Percentiles rank a stretch among this genome's conserved stretches.
Evolutionary conservation across 2,888 invertebrate genomes (phyloP).

Genomic region (Xanthostigma xanthostigma): DNA sequence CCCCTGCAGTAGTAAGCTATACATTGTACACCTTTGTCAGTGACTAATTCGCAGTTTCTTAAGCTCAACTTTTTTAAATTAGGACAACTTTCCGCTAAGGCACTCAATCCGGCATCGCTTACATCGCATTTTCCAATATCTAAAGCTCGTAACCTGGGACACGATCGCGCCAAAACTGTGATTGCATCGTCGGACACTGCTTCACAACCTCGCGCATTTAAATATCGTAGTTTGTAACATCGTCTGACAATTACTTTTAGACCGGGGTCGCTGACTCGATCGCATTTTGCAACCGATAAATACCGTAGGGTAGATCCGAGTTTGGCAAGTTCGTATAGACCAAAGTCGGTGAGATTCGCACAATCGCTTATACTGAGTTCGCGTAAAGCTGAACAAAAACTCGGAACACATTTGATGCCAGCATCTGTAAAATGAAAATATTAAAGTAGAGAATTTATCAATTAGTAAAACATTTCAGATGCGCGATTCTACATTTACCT

Average conservation of each 20-base stretch:
- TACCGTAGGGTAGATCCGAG: slow-evolving; percentile 80
- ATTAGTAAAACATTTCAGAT: background rate
- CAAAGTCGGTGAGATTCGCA: slow-evolving; percentile 76
- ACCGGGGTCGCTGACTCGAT: slow-evolving; percentile 81
- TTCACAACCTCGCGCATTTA: slow-evolving; percentile 85
- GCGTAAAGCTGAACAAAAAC: slow-evolving; percentile 68
- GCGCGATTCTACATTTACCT: slow-evolving; percentile 31
- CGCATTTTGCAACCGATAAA: slow-evolving; percentile 87
- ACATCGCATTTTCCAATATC: slow-evolving; percentile 91
- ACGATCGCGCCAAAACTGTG: slow-evolving; percentile 70
- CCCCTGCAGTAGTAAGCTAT: slow-evolving; percentile 83
- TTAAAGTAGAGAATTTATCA: background rate
- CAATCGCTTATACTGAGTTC: slow-evolving; percentile 88
- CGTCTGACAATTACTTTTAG: slow-evolving; percentile 72
- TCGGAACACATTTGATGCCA: slow-evolving; percentile 81
- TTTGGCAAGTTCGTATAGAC: slow-evolving; percentile 77
- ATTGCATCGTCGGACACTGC: slow-evolving; percentile 89
- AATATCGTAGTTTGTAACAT: slow-evolving; percentile 76
- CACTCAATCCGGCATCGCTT: slow-evolving; percentile 74
- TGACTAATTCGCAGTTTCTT: slow-evolving; percentile 80
- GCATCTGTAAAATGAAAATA: slow-evolving; percentile 44
- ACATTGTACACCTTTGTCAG: slow-evolving; percentile 75
- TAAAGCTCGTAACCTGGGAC: slow-evolving; percentile 70
- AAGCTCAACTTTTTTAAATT: slow-evolving; percentile 81
- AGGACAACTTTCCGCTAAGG: slow-evolving; percentile 77